Percentiles rank a stretch among this genome's conserved stretches.
These are phyloP conservation scores for Festucalex cinctus DNA, from an alignment of 2,113 vertebrate species.

Conservation along the genomic window DNA sequence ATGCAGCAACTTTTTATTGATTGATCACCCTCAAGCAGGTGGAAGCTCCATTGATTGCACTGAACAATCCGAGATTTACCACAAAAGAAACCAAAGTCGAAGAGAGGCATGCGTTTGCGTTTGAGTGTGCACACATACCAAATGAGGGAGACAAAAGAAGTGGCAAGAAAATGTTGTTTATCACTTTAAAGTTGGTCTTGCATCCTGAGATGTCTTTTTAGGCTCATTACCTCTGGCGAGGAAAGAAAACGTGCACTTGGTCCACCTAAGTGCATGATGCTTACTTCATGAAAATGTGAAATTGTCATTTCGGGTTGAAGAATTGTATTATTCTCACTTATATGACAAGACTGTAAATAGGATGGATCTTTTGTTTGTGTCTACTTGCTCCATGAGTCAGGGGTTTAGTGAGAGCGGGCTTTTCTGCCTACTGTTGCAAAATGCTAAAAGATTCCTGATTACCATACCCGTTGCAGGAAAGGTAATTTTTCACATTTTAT, in stretches of 20 bases:
- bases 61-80: neutral
- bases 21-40: neutral
- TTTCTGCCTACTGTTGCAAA: conserved; percentile 50
- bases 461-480: conserved; percentile 37
- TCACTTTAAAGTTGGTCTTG: neutral
- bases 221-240: neutral
- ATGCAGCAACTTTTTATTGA: neutral
- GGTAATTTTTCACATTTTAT: conserved; percentile 51
- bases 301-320: neutral
- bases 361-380: conserved; percentile 16
- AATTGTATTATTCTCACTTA: conserved; percentile 2
- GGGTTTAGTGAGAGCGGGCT: conserved; percentile 21
- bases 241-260: neutral
- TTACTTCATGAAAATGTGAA: neutral
- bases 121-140: neutral
- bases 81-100: neutral
- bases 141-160: neutral
- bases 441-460: conserved; percentile 44
- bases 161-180: neutral
- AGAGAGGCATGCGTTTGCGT: neutral
- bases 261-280: conserved; percentile 4
- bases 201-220: neutral
- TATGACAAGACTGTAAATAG: conserved; percentile 10
- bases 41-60: neutral
- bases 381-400: conserved; percentile 5